Evolutionary conservation across 2,113 vertebrate genomes (phyloP).

Genomic region (Pelecanus crispus): DNA sequence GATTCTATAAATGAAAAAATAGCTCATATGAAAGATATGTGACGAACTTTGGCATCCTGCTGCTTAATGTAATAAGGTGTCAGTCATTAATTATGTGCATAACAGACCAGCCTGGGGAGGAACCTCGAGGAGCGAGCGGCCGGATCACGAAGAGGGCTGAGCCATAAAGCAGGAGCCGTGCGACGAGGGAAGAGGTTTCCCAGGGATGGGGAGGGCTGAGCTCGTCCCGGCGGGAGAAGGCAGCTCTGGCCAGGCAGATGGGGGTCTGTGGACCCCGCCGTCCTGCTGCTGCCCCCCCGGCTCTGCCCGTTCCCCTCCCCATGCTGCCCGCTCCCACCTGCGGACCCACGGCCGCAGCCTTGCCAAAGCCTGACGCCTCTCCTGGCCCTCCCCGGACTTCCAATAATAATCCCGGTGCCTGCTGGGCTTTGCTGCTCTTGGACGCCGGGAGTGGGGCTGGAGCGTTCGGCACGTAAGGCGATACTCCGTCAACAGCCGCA

Average conservation of each 20-base stretch:
- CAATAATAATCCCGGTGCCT: background rate
- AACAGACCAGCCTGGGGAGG: background rate
- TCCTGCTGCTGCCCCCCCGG: background rate
- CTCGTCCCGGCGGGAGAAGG: background rate
- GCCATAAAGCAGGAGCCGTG: rapidly evolving
- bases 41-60: background rate
- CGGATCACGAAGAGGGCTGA: background rate
- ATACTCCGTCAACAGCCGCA: background rate
- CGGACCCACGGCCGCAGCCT: background rate
- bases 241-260: background rate
- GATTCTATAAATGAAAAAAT: background rate
- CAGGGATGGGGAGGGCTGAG: background rate
- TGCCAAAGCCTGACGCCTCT: background rate
- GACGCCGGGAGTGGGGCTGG: background rate
- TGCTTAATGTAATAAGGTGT: background rate
- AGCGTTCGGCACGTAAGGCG: constrained; percentile 26
- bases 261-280: background rate
- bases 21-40: rapidly evolving
- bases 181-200: rapidly evolving
- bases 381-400: background rate
- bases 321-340: rapidly evolving
- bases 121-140: rapidly evolving
- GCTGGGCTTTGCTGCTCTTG: constrained; percentile 54
- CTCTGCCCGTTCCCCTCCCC: background rate
- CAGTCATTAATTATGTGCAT: background rate